These are phyloP conservation scores for Stegophylla sp. DNA, from an alignment of 2,888 invertebrate genomes.

Conservation along the genomic window DNA sequence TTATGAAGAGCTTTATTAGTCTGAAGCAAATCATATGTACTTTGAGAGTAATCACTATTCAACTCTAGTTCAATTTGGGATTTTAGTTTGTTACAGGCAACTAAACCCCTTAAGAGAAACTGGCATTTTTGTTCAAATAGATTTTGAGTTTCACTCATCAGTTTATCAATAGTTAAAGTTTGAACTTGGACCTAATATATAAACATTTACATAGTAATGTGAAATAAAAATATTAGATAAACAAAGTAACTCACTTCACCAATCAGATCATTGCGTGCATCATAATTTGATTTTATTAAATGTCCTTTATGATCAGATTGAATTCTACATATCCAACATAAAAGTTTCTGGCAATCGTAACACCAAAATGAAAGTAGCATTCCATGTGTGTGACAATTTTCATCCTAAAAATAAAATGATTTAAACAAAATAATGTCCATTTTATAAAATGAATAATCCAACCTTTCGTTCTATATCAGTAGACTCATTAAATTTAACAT, in stretches of 20 bases:
- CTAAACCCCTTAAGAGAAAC: slow-evolving; percentile 75
- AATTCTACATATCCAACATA: slow-evolving; percentile 74
- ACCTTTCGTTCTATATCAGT: slow-evolving; percentile 67
- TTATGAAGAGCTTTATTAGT: slow-evolving; percentile 73
- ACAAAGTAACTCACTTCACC: slow-evolving; percentile 66
- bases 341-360: slow-evolving; percentile 71
- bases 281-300: slow-evolving; percentile 73
- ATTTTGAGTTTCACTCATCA: slow-evolving; percentile 75
- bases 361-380: slow-evolving; percentile 79
- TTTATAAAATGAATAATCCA: slow-evolving; percentile 18
- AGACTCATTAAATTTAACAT: too few relatives aligned
- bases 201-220: neutral
- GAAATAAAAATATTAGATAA: slow-evolving; percentile 21
- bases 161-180: slow-evolving; percentile 73
- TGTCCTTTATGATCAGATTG: slow-evolving; percentile 73
- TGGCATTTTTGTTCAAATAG: slow-evolving; percentile 75
- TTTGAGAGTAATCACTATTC: slow-evolving; percentile 68
- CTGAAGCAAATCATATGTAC: slow-evolving; percentile 66
- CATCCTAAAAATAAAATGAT: slow-evolving; percentile 64
- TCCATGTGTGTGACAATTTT: slow-evolving; percentile 76
- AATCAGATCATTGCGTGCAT: slow-evolving; percentile 74
- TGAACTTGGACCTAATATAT: slow-evolving; percentile 70
- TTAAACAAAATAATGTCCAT: neutral
- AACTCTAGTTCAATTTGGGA: slow-evolving; percentile 79
- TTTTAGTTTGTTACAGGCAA: slow-evolving; percentile 77